Conservation (phyloP, 2,113 vertebrate genomes). For the Ochotona princeps region DNA sequence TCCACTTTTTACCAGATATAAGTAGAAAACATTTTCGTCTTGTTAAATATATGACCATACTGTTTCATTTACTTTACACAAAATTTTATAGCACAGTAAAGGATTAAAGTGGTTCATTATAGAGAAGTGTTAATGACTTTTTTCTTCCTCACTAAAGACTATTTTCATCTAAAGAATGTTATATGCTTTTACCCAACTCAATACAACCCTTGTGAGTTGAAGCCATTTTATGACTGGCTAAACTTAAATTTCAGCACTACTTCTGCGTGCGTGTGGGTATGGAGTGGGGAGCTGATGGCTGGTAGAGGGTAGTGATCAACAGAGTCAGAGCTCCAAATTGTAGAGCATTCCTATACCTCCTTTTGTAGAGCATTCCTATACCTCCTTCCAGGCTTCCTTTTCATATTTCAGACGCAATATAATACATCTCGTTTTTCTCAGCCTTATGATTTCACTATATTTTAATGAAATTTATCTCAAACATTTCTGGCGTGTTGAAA, state of each 20-base stretch:
- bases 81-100: constrained; percentile 4
- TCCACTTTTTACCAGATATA: not conserved
- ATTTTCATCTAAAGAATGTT: not conserved
- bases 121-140: not conserved
- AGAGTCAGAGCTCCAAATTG: not conserved
- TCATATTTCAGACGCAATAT: not conserved
- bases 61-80: constrained; percentile 29
- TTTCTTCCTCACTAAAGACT: constrained; percentile 20
- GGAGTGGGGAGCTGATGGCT: not conserved
- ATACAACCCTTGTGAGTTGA: constrained; percentile 26
- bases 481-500: not conserved
- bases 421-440: not conserved
- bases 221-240: not conserved
- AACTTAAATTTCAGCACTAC: not conserved
- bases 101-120: constrained; percentile 22
- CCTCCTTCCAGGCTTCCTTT: not conserved
- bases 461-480: constrained; percentile 36
- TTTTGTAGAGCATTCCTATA: not conserved
- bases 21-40: not conserved
- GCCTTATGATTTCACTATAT: not conserved
- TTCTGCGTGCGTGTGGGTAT: not conserved
- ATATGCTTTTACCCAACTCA: not conserved
- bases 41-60: constrained; percentile 26
- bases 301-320: not conserved
- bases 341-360: not conserved